Conservation (phyloP, 1,140 invertebrate genomes). For the Latrodectus geometricus region DNA sequence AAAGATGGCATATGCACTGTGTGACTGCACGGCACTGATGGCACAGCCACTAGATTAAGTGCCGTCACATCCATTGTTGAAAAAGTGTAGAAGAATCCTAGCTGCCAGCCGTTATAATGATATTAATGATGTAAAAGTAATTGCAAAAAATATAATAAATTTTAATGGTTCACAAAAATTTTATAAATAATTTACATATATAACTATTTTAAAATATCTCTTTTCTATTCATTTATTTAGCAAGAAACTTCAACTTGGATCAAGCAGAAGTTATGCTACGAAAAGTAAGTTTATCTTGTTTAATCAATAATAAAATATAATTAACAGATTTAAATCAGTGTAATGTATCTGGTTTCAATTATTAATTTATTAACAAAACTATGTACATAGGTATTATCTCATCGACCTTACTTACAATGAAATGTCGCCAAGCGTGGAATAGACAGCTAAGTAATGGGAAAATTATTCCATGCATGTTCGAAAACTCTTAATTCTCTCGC, state of each 20-base stretch:
- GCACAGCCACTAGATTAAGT: too few relatives aligned
- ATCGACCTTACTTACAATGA: neutral
- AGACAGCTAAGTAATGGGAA: neutral
- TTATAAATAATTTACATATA: too few relatives aligned
- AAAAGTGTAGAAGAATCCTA: too few relatives aligned
- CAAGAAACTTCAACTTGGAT: neutral
- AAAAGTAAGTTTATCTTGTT: neutral
- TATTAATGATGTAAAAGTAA: too few relatives aligned
- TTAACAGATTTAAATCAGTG: neutral
- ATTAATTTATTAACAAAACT: neutral
- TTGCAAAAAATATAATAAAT: too few relatives aligned
- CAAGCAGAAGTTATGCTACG: neutral
- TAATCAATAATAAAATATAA: neutral
- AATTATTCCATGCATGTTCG: neutral
- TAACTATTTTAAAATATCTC: neutral
- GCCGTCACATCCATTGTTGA: too few relatives aligned
- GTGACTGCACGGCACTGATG: too few relatives aligned
- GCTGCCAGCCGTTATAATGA: too few relatives aligned
- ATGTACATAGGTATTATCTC: neutral
- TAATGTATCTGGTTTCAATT: neutral
- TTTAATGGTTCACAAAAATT: too few relatives aligned
- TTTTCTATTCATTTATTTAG: neutral
- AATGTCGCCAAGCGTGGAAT: neutral
- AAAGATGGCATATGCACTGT: too few relatives aligned
- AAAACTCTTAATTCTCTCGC: too few relatives aligned